phyloP scores from a whole-genome alignment of 2,888 invertebrate genomes.

The Cephonodes hylas region DNA sequence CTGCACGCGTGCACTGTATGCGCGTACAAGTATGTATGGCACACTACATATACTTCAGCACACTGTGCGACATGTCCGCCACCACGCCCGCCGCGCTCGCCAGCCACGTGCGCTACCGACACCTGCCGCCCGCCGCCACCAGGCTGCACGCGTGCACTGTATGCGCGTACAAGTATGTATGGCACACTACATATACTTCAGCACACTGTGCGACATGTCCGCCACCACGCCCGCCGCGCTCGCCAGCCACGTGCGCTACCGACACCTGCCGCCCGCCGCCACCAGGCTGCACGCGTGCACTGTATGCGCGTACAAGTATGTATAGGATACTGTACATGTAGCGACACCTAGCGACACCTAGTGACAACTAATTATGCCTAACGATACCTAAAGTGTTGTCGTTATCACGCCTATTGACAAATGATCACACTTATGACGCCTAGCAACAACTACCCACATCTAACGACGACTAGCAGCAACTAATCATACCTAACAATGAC shows the following conservation, averaged over 20 bases:
- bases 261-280: not conserved
- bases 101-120: slow-evolving; percentile 90
- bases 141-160: slow-evolving; percentile 81
- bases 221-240: slow-evolving; percentile 36
- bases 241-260: not conserved
- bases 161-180: slow-evolving; percentile 43
- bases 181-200: no score
- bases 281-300: not conserved
- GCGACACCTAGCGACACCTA: no score
- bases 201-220: slow-evolving; percentile 74
- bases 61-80: slow-evolving; percentile 94
- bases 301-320: not conserved
- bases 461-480: no score
- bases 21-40: slow-evolving; percentile 37
- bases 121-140: slow-evolving; percentile 78
- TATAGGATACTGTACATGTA: not conserved
- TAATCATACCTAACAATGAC: no score
- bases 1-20: slow-evolving; percentile 77
- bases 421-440: no score
- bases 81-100: no score
- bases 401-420: no score
- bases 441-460: no score
- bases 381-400: no score
- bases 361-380: no score
- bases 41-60: slow-evolving; percentile 62